Conservation (phyloP, 2,797 vertebrate genomes). For the Lutjanus argentimaculatus region DNA sequence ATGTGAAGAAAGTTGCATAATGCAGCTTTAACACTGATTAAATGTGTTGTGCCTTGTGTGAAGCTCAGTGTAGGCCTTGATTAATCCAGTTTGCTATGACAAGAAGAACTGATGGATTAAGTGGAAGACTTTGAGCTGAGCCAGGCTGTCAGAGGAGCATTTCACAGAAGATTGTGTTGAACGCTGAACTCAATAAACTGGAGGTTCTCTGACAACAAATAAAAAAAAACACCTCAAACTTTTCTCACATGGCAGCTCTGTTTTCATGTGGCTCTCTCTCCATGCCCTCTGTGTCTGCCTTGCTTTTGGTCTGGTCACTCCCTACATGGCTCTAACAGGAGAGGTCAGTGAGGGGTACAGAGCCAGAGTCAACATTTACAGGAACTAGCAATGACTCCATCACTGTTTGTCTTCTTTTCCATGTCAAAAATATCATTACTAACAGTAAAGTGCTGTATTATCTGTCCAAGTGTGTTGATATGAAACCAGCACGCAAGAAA, state of each 20-base stretch:
- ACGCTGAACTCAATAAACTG: background rate
- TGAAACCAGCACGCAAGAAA: background rate
- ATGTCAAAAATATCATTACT: slow-evolving; percentile 11
- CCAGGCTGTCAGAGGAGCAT: background rate
- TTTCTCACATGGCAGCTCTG: background rate
- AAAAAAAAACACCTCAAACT: background rate
- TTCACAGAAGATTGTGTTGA: background rate
- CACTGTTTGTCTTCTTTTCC: slow-evolving; percentile 31
- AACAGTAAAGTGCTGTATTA: background rate
- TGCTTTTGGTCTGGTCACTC: slow-evolving; percentile 40
- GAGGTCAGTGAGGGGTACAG: slow-evolving; percentile 39
- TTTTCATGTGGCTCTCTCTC: background rate
- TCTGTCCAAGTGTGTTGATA: background rate
- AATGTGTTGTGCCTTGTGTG: background rate
- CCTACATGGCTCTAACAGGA: slow-evolving; percentile 59
- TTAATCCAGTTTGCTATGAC: background rate
- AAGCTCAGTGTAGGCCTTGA: background rate
- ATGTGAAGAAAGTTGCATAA: too few relatives aligned
- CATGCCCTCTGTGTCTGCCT: slow-evolving; percentile 10
- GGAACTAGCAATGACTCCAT: slow-evolving; percentile 35
- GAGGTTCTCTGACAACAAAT: background rate
- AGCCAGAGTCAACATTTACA: slow-evolving; percentile 68
- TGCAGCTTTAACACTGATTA: background rate
- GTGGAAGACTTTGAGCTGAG: background rate
- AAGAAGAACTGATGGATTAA: background rate